Evolutionary conservation across 2,888 invertebrate species (phyloP), one percentile per base, ranked within the genome.

Genomic region (Amphimallon solstitiale): DNA sequence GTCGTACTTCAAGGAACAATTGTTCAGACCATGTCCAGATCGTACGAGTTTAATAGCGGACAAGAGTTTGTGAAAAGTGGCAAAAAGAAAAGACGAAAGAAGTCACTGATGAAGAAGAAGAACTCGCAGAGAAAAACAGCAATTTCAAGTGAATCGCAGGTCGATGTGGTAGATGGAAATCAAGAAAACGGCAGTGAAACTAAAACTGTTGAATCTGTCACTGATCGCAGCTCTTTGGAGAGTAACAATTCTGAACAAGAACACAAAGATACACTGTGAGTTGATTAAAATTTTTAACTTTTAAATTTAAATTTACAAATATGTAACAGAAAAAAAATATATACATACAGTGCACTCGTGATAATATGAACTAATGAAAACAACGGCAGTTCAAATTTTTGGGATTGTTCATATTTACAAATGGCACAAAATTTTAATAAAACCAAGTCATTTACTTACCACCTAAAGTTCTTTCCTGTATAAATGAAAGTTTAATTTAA

Each of bases 11-110:
- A 54, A 40, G 45, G 21, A 21, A 29, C 54, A 14, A 12, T 37
- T 29, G 21, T 46, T 37, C 35, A 35, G 17, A 17, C 43, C 2
- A n/a, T 43, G 43, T 43, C 17, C 3, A 45, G 34, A 43, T 14
- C 37, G 10, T 43, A 34, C 4, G 43, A 52, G 46, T 29, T 38
- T 38, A 61, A 34, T 37, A 38, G 17, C n/a, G 48, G 51, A 34
- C n/a, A 43, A 0, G 69, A 66, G 46, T 40, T 49, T 38, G 69
- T n/a, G 49, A 86, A 86, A 69, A 87, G 84, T 46, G 87, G 85
- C 66, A 93, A 93, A 78, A 90, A 92, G 80, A 92, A 91, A 80
- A 88, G 92, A 63, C 90, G 92, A 72, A 90, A 92, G 84, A 92
- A 90, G 85, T 88, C 89, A 35, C 86, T 90, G 72, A 89, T 92